Conservation (phyloP, 2,888 invertebrate species). For the Zaprionus bogoriensis region DNA sequence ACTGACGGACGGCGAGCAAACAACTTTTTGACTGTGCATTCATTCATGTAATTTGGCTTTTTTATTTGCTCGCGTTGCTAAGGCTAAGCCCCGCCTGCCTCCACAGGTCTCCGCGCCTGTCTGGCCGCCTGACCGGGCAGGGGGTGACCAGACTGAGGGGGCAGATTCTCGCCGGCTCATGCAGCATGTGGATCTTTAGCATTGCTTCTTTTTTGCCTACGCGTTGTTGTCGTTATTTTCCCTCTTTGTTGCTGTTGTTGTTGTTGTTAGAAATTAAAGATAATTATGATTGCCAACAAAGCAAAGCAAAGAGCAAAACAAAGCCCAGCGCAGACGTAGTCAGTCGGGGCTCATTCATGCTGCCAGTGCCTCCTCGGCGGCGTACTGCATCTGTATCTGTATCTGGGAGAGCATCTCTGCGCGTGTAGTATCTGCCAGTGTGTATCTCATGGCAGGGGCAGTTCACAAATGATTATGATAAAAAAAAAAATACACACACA, state of each 20-base stretch:
- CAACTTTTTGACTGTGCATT: constrained; percentile 20
- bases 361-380: constrained; percentile 25
- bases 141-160: not conserved
- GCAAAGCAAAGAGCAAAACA: constrained; percentile 1
- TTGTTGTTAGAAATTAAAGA: constrained; percentile 54
- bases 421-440: constrained; percentile 37
- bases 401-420: constrained; percentile 10
- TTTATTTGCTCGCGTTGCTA: constrained; percentile 29
- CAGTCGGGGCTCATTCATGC: constrained; percentile 60
- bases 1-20: not conserved
- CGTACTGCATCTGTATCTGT: constrained; percentile 7
- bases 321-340: constrained; percentile 19
- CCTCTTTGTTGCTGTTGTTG: constrained; percentile 8
- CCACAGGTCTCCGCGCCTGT: not conserved
- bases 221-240: not conserved
- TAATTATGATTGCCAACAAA: constrained; percentile 67
- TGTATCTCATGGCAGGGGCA: constrained; percentile 44
- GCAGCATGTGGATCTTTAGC: constrained; percentile 39
- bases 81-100: not conserved
- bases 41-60: constrained; percentile 64
- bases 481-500: too few species aligned
- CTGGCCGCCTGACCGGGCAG: not conserved
- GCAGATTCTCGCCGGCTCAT: constrained; percentile 4
- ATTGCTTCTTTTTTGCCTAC: constrained; percentile 14
- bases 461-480: constrained; percentile 66